Evolutionary conservation across 1,140 invertebrate species (phyloP).

Genomic region (Ostrea edulis): DNA sequence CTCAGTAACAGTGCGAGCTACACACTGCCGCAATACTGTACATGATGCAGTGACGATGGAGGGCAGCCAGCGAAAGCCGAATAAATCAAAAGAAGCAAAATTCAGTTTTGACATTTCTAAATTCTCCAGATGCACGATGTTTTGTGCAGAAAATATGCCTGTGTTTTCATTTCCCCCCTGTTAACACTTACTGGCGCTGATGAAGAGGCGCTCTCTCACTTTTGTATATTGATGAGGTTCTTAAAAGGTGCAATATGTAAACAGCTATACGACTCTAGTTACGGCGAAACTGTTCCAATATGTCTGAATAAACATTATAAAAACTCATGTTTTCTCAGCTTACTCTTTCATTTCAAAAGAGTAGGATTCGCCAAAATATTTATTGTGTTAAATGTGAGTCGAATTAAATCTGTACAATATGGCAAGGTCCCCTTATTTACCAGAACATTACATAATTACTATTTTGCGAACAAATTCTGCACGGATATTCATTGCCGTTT

Average conservation of each 20-base stretch:
- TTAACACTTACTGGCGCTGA: neutral
- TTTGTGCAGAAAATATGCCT: constrained; percentile 7
- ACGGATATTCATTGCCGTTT: neutral
- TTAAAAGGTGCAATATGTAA: constrained; percentile 10
- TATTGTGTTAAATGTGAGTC: neutral
- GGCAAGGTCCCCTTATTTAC: neutral
- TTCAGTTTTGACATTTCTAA: constrained; percentile 30
- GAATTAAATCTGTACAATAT: neutral
- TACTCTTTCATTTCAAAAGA: neutral
- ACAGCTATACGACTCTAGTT: neutral
- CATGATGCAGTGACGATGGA: neutral
- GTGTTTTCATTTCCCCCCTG: neutral
- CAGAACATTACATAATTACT: neutral
- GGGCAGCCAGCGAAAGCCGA: neutral
- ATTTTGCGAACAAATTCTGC: neutral
- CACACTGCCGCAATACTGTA: neutral
- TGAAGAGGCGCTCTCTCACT: neutral
- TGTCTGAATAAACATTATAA: constrained; percentile 20
- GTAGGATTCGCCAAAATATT: neutral
- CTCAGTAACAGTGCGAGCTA: neutral
- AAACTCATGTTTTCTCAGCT: neutral
- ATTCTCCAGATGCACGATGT: constrained; percentile 14
- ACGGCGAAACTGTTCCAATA: constrained; percentile 2
- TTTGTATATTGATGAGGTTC: neutral
- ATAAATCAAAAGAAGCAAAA: constrained; percentile 19